Evolutionary conservation across 2,113 vertebrate species (phyloP).

Genomic region (Erythrolamprus reginae): DNA sequence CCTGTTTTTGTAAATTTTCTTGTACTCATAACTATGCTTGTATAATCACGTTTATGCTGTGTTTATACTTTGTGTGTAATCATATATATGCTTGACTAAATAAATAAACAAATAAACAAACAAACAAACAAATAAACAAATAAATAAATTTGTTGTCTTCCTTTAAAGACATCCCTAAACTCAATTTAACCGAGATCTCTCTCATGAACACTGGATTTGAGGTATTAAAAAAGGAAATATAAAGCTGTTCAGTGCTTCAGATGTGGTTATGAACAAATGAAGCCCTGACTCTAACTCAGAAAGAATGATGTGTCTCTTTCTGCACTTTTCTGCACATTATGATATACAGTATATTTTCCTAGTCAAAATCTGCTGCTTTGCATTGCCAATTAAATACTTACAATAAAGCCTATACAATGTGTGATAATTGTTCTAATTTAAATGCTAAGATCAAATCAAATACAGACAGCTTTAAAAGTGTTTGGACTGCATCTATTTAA

Average conservation of each 20-base stretch:
- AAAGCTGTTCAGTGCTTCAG: neutral
- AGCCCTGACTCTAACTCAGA: neutral
- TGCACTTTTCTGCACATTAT: neutral
- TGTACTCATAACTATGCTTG: no score
- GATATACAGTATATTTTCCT: neutral
- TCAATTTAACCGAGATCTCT: neutral
- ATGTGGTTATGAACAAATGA: neutral
- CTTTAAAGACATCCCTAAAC: neutral
- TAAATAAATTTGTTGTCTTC: no score
- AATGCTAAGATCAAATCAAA: neutral
- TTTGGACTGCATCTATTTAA: constrained; percentile 3
- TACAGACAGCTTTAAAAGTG: accelerated
- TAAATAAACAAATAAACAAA: no score
- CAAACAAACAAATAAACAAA: no score
- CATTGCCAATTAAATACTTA: neutral
- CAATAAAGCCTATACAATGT: neutral
- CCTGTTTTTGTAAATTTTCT: no score
- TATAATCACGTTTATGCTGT: no score
- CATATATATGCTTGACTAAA: no score
- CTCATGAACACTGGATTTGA: neutral
- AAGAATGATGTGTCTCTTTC: neutral
- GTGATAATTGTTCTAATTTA: neutral
- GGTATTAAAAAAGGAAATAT: neutral
- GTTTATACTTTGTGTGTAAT: no score
- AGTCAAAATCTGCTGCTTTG: neutral